phyloP scores from a whole-genome alignment of 2,888 invertebrate species.

The Dasypogon diadema region DNA sequence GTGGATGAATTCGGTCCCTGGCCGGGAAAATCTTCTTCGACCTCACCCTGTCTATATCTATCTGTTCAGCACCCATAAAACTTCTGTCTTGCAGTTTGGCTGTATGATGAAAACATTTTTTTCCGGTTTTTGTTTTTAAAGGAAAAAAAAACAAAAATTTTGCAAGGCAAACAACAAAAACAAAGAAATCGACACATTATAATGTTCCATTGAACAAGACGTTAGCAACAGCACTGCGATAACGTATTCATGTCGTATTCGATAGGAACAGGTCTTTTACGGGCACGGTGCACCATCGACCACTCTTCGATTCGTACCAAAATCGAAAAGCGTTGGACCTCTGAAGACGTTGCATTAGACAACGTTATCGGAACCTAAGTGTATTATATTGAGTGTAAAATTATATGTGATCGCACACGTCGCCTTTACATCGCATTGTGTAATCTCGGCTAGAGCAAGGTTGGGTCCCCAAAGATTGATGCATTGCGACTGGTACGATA shows the following conservation, averaged over 20 bases:
- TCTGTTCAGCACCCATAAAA: background rate
- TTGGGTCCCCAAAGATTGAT: conserved; percentile 34
- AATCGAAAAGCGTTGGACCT: conserved; percentile 1
- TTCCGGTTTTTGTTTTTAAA: too few relatives aligned
- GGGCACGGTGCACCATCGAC: background rate
- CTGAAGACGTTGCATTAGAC: conserved; percentile 10
- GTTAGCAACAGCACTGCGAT: conserved; percentile 54
- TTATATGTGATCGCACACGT: conserved; percentile 52
- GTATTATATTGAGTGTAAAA: conserved; percentile 51
- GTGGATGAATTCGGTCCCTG: conserved; percentile 24
- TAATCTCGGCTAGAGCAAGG: conserved; percentile 37
- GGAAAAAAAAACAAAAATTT: conserved; percentile 28
- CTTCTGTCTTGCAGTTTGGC: conserved; percentile 24
- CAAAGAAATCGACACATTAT: conserved; percentile 49
- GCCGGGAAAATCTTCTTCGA: conserved; percentile 18
- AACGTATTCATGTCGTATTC: conserved; percentile 46
- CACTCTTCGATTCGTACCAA: background rate
- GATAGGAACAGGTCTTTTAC: conserved; percentile 29
- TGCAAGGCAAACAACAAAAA: conserved; percentile 25
- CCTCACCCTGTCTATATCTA: conserved; percentile 4
- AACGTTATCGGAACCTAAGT: conserved; percentile 48
- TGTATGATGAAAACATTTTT: conserved; percentile 30
- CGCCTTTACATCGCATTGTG: conserved; percentile 46
- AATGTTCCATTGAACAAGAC: conserved; percentile 54
- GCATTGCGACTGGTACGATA: conserved; percentile 11